Percentiles rank a stretch among this genome's conserved stretches.
Conservation (phyloP, 2,797 vertebrate genomes). For the Botia almorhae region DNA sequence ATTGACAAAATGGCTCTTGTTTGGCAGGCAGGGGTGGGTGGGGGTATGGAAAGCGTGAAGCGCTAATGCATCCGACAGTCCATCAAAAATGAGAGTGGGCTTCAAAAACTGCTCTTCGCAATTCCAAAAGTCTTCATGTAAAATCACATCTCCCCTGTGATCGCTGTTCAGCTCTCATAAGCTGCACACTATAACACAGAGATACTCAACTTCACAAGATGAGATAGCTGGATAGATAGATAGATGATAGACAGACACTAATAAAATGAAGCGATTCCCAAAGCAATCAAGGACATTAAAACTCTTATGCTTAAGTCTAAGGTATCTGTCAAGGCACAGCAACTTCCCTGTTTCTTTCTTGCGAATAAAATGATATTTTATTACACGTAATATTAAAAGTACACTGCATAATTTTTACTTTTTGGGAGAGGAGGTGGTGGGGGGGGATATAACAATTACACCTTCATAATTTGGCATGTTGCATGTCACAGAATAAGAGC, state of each 20-base stretch:
- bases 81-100: conserved; percentile 20
- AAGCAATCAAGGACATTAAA: not conserved
- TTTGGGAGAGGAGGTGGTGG: not conserved
- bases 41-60: conserved; percentile 22
- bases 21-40: conserved; percentile 28
- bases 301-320: not conserved
- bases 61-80: conserved; percentile 43
- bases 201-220: conserved; percentile 1
- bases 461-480: not conserved
- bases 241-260: too few species aligned
- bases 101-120: conserved; percentile 12
- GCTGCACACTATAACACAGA: conserved; percentile 1
- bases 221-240: not conserved
- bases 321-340: not conserved
- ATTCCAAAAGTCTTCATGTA: conserved; percentile 9
- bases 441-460: not conserved
- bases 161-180: conserved; percentile 6
- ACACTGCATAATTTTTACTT: not conserved
- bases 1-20: conserved; percentile 47
- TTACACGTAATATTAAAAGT: not conserved
- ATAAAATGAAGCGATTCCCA: not conserved
- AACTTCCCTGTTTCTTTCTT: not conserved
- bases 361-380: not conserved
- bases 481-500: not conserved
- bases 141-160: conserved; percentile 4